Evolutionary conservation across 2,797 vertebrate species (phyloP).

Genomic region (Gastrophryne carolinensis): DNA sequence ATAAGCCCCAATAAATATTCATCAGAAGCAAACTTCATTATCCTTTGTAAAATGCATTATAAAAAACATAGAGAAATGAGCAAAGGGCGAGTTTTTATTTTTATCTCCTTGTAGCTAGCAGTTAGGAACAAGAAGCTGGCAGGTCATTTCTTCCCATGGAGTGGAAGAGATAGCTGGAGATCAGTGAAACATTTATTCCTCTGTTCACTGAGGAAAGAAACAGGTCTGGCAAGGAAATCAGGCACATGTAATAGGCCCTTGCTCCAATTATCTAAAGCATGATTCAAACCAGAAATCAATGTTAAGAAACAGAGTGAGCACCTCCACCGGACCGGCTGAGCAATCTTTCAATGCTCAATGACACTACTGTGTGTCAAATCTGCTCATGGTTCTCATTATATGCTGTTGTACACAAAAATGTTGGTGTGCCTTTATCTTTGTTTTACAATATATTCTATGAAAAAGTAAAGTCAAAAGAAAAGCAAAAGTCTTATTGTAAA

Average conservation of each 20-base stretch:
- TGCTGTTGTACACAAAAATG: no score
- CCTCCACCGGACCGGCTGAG: neutral
- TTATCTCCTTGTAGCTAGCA: slow-evolving; percentile 19
- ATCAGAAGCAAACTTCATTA: neutral
- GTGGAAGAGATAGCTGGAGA: slow-evolving; percentile 38
- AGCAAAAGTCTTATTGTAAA: no score
- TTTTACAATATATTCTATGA: no score
- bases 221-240: slow-evolving; percentile 36
- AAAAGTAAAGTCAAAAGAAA: no score
- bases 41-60: neutral
- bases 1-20: no score
- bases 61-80: neutral
- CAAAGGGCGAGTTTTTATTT: neutral
- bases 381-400: no score
- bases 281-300: slow-evolving; percentile 34
- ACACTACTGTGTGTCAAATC: no score
- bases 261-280: slow-evolving; percentile 35
- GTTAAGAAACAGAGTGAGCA: neutral
- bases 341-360: neutral
- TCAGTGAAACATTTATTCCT: slow-evolving; percentile 32
- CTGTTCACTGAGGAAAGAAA: slow-evolving; percentile 24
- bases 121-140: slow-evolving; percentile 31
- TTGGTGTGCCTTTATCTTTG: no score
- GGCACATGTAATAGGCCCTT: slow-evolving; percentile 35
- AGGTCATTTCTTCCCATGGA: slow-evolving; percentile 34